These are phyloP conservation scores for Aurelia sp. DNA, from an alignment of 30 jellyfish, hydroid and myxozoan genomes.

Conservation along the genomic window DNA sequence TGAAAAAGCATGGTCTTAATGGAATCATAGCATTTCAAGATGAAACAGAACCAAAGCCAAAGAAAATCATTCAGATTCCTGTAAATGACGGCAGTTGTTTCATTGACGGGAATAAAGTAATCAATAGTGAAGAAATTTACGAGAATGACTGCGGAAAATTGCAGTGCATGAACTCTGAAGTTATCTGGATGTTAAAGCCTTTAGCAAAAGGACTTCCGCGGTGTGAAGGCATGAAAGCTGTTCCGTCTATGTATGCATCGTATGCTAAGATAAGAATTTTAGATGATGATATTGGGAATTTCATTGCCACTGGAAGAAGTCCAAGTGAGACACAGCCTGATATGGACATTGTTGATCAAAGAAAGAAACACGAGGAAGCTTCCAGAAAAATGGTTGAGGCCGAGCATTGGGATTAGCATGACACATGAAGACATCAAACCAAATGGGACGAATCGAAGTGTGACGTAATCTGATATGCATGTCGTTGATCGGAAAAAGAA, in stretches of 20 bases:
- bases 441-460: too few relatives aligned
- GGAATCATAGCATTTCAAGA: not conserved
- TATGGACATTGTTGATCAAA: conserved; percentile 9
- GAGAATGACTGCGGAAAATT: conserved; percentile 53
- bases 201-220: conserved; percentile 40
- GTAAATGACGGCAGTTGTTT: conserved; percentile 26
- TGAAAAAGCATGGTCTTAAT: not conserved
- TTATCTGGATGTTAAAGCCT: conserved; percentile 50
- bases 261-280: conserved; percentile 24
- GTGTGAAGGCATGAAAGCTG: conserved; percentile 40
- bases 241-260: conserved; percentile 42
- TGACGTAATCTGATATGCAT: not conserved
- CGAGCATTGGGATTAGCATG: conserved; percentile 35
- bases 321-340: conserved; percentile 2
- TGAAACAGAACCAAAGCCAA: not conserved
- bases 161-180: conserved; percentile 40
- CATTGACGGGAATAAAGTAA: conserved; percentile 27
- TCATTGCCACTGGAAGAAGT: not conserved
- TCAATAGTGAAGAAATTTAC: conserved; percentile 25
- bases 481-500: conserved; percentile 18
- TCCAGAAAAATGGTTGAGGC: conserved; percentile 43
- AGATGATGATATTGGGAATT: conserved; percentile 2
- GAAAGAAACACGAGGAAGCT: conserved; percentile 36
- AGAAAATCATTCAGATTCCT: not conserved
- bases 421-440: not conserved